Evolutionary conservation across 2,113 vertebrate genomes (phyloP).

Genomic region (Candoia aspera): DNA sequence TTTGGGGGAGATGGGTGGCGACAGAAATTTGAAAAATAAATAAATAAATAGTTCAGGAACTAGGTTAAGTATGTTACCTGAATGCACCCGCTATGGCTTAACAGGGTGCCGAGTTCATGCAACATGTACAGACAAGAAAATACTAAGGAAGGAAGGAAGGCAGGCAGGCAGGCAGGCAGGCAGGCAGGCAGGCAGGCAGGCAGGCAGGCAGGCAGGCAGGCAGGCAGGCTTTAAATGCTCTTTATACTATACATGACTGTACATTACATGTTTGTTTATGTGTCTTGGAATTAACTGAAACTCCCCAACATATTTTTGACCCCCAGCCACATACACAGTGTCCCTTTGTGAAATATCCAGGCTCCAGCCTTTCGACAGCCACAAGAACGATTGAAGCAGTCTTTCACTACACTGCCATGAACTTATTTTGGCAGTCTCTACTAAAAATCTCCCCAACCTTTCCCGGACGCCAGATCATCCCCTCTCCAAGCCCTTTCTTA

Average conservation of each 20-base stretch:
- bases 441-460: constrained; percentile 52
- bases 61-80: too few species aligned
- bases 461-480: background rate
- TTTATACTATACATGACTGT: constrained; percentile 28
- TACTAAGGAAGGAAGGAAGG: too few species aligned
- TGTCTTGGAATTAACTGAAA: constrained; percentile 61
- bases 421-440: background rate
- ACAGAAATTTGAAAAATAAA: too few species aligned
- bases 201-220: constrained; percentile 24
- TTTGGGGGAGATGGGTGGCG: too few species aligned
- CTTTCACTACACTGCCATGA: background rate
- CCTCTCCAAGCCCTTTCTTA: too few species aligned
- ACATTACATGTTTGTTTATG: constrained; percentile 55
- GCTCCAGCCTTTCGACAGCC: background rate
- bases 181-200: too few species aligned
- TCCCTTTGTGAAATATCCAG: constrained; percentile 27
- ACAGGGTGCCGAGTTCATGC: too few species aligned
- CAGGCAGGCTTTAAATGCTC: constrained; percentile 43
- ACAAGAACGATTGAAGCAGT: background rate
- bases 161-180: too few species aligned
- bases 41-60: too few species aligned
- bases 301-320: constrained; percentile 62
- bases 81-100: too few species aligned
- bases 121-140: too few species aligned
- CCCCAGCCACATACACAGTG: constrained; percentile 41